Percentiles rank a stretch among this genome's conserved stretches.
These are phyloP conservation scores for Carposina sasakii DNA, from an alignment of 1,140 invertebrate species.

Conservation along the genomic window DNA sequence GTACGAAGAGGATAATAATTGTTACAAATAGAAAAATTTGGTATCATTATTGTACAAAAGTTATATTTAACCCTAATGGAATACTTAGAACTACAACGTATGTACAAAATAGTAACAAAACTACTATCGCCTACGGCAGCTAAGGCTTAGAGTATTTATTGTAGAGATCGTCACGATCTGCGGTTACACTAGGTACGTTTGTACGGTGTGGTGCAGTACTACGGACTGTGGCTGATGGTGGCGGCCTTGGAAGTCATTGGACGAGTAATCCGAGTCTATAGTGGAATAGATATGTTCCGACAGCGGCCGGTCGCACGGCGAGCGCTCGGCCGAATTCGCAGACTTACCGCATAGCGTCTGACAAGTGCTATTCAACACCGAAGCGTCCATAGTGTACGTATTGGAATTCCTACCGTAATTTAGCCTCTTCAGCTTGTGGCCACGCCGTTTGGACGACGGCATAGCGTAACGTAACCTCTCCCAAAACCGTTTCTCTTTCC, in stretches of 20 bases:
- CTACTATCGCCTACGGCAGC: constrained; percentile 42
- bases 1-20: constrained; percentile 62
- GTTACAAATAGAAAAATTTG: constrained; percentile 68
- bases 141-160: constrained; percentile 53
- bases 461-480: constrained; percentile 90
- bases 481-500: constrained; percentile 93
- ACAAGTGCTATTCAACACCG: constrained; percentile 74
- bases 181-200: constrained; percentile 70
- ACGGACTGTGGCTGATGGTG: constrained; percentile 58
- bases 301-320: constrained; percentile 77
- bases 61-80: constrained; percentile 47
- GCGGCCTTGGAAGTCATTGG: constrained; percentile 57
- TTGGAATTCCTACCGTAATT: constrained; percentile 75
- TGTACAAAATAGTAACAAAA: constrained; percentile 60
- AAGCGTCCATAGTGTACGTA: constrained; percentile 74
- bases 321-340: constrained; percentile 61
- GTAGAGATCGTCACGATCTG: constrained; percentile 28
- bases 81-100: constrained; percentile 34
- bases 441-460: constrained; percentile 78
- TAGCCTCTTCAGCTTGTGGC: constrained; percentile 76
- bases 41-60: constrained; percentile 71
- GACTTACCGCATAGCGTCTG: constrained; percentile 67
- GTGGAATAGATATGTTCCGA: constrained; percentile 90
- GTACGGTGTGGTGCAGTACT: constrained; percentile 63
- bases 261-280: constrained; percentile 85